Evolutionary conservation across 1,140 invertebrate species (phyloP), one percentile per base, ranked within the genome.

Genomic region (Drepana arcuata): DNA sequence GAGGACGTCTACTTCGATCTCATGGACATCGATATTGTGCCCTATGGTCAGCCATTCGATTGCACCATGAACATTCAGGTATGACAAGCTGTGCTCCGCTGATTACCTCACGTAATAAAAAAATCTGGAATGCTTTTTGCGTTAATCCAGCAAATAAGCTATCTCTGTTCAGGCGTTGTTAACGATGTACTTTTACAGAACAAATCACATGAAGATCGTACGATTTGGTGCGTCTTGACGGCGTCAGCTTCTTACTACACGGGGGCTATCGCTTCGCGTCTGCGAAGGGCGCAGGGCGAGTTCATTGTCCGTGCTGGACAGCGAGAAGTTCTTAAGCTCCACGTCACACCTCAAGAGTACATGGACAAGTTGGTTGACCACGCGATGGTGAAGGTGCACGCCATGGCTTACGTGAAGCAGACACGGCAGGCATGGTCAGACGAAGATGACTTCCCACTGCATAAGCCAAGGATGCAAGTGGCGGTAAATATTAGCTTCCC

Each of bases 351-450:
- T 13, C 79, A 86, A 34, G 88, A 91, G 24, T 92, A 92, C 57
- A 74, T 89, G 70, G 80, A 86, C 23, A 90, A 90, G 56, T 51
- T 92, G 25, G 89, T 90, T 0, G 90, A 92, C 50, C 88, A 91
- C 54, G 84, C 86, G 12, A 85, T 90, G 62, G 85, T 92, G 21
- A 91, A 91, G 60, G 86, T 92, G 14, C 87, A 88, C 41, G 87
- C 87, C 4, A 86, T 90, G 68, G 88, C 88, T 12, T 86, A 84
- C 40, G 90, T 92, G 0, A 85, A 88, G 48, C 89, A 91, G 52
- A 91, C 90, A 0, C 83, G 86, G 7, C 90, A 91, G 60, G 84
- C 86, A 2, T 91, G 90, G 89, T 87, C 86, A 31, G 89, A 90
- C 40, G 89, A 91, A 50, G 89, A 91, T 55, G 88, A 90, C 59